Conservation (phyloP, 2,797 vertebrate genomes). For the Tenualosa thibaudeaui region DNA sequence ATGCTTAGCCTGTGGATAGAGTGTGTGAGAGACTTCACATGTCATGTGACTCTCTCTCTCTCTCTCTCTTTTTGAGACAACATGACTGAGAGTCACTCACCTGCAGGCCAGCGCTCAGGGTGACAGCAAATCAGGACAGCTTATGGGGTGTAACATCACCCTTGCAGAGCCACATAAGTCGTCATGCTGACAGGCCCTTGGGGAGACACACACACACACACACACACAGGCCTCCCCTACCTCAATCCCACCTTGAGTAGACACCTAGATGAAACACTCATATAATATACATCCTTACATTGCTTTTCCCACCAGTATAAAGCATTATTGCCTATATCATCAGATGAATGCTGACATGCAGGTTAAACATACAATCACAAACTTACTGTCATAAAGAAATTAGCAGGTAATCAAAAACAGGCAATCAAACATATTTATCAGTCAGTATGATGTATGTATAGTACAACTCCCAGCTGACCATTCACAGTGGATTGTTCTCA, state of each 20-base stretch:
- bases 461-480: not conserved
- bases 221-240: not conserved
- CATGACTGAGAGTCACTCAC: conserved; percentile 32
- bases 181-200: conserved; percentile 33
- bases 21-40: not conserved
- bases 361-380: not conserved
- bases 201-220: not conserved
- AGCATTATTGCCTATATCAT: not conserved
- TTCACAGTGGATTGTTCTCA: not conserved
- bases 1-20: not conserved
- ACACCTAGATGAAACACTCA: not conserved
- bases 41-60: conserved; percentile 13
- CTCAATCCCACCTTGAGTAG: not conserved
- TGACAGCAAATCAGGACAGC: conserved; percentile 39
- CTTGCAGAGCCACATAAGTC: conserved; percentile 36
- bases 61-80: conserved; percentile 25
- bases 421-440: not conserved
- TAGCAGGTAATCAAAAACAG: not conserved
- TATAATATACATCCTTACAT: not conserved
- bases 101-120: conserved; percentile 23
- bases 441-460: not conserved
- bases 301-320: no score
- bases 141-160: conserved; percentile 46
- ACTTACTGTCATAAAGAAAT: not conserved
- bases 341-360: not conserved